These are phyloP conservation scores for Leptopilina boulardi DNA, from an alignment of 1,140 invertebrate genomes.

Conservation along the genomic window DNA sequence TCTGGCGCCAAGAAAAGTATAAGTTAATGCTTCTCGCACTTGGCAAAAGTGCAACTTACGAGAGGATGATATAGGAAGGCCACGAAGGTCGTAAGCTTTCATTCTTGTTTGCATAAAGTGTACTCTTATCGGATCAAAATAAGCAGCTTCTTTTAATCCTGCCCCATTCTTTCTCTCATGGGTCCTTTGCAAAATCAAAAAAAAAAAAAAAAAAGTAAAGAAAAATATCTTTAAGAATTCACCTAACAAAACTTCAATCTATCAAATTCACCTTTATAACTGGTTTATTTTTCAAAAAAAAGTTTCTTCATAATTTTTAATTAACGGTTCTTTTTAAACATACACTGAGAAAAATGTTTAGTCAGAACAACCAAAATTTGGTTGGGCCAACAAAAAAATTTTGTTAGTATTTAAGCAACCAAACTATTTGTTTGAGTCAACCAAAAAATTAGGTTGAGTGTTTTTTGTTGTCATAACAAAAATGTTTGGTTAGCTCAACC, in stretches of 20 bases:
- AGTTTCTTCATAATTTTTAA: no score
- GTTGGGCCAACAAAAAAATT: no score
- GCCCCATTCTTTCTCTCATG: not conserved
- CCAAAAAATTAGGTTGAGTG: no score
- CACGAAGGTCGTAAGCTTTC: constrained; percentile 27
- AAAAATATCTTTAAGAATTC: not conserved
- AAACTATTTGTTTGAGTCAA: no score
- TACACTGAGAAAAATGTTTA: no score
- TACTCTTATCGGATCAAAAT: constrained; percentile 31
- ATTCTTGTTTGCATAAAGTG: constrained; percentile 32
- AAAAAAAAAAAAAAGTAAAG: not conserved
- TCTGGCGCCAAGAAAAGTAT: constrained; percentile 24
- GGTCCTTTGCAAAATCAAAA: not conserved
- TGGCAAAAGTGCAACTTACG: constrained; percentile 32
- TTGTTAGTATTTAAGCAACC: no score
- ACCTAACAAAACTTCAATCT: not conserved
- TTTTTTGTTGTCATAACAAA: no score
- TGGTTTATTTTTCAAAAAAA: no score
- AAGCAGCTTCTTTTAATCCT: constrained; percentile 31
- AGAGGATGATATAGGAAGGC: constrained; percentile 27
- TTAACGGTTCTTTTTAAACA: no score
- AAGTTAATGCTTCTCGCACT: constrained; percentile 32
- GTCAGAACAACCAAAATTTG: no score
- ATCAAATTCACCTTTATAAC: no score
- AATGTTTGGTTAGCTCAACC: no score